A percentile compares a stretch with the other conserved stretches of the same genome.
Evolutionary conservation across 2,113 vertebrate genomes (phyloP).

Genomic region (Colius striatus): DNA sequence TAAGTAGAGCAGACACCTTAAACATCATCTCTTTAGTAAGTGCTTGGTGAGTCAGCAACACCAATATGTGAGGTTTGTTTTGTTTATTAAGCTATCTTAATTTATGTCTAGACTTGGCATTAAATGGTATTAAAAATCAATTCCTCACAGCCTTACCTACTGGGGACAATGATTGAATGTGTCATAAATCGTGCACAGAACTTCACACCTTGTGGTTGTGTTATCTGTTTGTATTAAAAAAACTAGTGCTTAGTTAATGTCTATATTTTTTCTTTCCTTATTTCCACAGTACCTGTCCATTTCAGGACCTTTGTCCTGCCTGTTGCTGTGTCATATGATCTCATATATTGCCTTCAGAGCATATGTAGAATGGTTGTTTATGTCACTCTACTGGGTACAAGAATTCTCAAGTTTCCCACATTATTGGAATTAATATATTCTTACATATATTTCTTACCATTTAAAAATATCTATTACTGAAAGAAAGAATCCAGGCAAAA

Average conservation of each 20-base stretch:
- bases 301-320: neutral
- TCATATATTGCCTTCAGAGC: neutral
- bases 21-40: neutral
- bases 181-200: neutral
- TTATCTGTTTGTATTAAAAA: neutral
- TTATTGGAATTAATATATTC: neutral
- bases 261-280: neutral
- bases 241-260: neutral
- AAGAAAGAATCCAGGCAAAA: neutral
- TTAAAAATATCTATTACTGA: neutral
- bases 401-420: neutral
- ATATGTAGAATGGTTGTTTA: neutral
- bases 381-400: neutral
- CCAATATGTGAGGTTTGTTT: neutral
- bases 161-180: neutral
- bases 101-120: constrained; percentile 19
- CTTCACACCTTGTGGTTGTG: neutral
- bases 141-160: neutral
- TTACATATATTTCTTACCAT: neutral
- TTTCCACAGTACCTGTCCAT: neutral
- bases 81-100: neutral
- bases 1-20: neutral
- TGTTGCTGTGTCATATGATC: neutral
- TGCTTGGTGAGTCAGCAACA: neutral
- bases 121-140: constrained; percentile 14